Conservation (phyloP, 2,797 vertebrate genomes). For the Microchirus variegatus region DNA sequence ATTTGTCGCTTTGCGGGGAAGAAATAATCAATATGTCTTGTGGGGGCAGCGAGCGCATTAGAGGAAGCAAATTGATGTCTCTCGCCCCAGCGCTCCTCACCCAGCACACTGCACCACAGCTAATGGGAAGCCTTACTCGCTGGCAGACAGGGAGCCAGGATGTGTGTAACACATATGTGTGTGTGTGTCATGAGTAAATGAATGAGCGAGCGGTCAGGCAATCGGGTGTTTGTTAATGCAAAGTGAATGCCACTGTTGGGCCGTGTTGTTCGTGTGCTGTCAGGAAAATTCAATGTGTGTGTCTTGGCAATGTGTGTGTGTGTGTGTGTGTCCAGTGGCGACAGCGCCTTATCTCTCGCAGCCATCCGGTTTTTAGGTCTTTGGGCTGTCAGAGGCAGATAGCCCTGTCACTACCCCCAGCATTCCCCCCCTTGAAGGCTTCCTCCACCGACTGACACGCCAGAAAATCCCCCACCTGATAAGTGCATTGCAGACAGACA, state of each 20-base stretch:
- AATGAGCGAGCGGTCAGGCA: constrained; percentile 69
- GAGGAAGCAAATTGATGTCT: constrained; percentile 84
- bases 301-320: constrained; percentile 5
- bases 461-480: constrained; percentile 76
- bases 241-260: constrained; percentile 71
- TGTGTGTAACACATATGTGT: constrained; percentile 35
- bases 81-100: constrained; percentile 78
- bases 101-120: constrained; percentile 75
- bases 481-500: constrained; percentile 69
- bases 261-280: constrained; percentile 32
- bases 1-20: constrained; percentile 84
- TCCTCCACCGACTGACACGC: constrained; percentile 70
- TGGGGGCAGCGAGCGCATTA: constrained; percentile 83
- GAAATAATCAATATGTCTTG: constrained; percentile 86
- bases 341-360: constrained; percentile 72
- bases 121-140: constrained; percentile 78
- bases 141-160: constrained; percentile 66
- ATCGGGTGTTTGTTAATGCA: constrained; percentile 75
- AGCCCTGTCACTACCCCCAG: constrained; percentile 73
- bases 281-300: constrained; percentile 4
- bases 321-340: constrained; percentile 62
- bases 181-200: constrained; percentile 63
- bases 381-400: constrained; percentile 78
- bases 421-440: constrained; percentile 74
- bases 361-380: constrained; percentile 77